A percentile compares a stretch with the other conserved stretches of the same genome.
Evolutionary conservation across 2,888 invertebrate genomes (phyloP).

Genomic region (Podabrus alpinus): DNA sequence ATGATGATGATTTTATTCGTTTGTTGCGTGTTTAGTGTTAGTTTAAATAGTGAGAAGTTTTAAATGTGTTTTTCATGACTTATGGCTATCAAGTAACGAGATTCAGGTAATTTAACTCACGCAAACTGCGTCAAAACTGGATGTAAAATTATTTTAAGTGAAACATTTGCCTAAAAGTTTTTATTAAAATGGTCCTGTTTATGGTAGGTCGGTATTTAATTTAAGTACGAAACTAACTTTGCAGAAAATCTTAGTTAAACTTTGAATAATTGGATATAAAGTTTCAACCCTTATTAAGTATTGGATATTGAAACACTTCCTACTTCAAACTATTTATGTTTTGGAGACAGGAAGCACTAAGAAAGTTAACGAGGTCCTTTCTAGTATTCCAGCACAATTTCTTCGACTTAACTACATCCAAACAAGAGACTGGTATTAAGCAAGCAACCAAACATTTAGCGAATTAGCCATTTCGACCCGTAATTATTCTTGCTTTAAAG

Average conservation of each 20-base stretch:
- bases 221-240: not conserved
- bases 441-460: constrained; percentile 36
- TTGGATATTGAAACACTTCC: constrained; percentile 10
- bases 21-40: not conserved
- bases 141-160: not conserved
- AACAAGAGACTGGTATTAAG: constrained; percentile 34
- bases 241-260: not conserved
- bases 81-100: not conserved
- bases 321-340: constrained; percentile 7
- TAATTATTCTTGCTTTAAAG: constrained; percentile 35
- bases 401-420: constrained; percentile 35
- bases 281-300: not conserved
- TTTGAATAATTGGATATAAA: not conserved
- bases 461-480: constrained; percentile 35
- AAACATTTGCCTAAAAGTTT: not conserved
- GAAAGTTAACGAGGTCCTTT: constrained; percentile 25
- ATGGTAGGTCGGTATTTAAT: not conserved
- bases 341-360: constrained; percentile 15
- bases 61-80: not conserved
- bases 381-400: constrained; percentile 20
- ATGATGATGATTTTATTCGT: not conserved
- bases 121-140: not conserved
- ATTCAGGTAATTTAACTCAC: not conserved
- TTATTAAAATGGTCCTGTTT: not conserved
- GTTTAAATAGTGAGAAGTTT: constrained; percentile 3